Conservation (phyloP, 2,888 invertebrate genomes). For the Protonemura montana region DNA sequence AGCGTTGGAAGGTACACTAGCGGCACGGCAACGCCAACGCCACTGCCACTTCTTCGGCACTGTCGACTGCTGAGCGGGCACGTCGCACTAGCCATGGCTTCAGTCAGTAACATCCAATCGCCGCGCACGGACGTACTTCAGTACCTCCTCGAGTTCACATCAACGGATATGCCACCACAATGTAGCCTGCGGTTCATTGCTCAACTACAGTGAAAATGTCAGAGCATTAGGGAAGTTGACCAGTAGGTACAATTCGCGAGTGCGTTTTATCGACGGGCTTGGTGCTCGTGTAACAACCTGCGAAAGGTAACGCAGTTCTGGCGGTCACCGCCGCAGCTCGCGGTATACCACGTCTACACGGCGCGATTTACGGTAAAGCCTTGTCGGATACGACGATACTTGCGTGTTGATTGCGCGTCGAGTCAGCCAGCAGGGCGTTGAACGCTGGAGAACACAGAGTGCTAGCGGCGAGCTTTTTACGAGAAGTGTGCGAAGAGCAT, state of each 20-base stretch:
- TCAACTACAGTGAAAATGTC: neutral
- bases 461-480: neutral
- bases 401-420: conserved; percentile 14
- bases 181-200: neutral
- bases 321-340: neutral
- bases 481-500: neutral
- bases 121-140: conserved; percentile 16
- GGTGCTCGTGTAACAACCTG: neutral
- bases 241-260: neutral
- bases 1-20: conserved; percentile 24
- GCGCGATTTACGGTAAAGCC: neutral
- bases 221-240: neutral
- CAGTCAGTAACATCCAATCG: neutral
- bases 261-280: neutral
- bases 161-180: neutral
- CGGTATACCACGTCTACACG: conserved; percentile 1
- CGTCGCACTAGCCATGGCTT: neutral
- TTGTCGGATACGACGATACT: neutral
- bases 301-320: neutral
- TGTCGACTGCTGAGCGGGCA: neutral
- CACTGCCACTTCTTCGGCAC: neutral
- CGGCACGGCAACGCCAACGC: conserved; percentile 8
- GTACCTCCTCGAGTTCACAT: neutral
- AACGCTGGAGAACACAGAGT: neutral
- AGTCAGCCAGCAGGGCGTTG: conserved; percentile 39